A percentile compares a stretch with the other conserved stretches of the same genome.
These are phyloP conservation scores for Forbesichthys papilliferus DNA, from an alignment of 2,113 vertebrate genomes.

Conservation along the genomic window DNA sequence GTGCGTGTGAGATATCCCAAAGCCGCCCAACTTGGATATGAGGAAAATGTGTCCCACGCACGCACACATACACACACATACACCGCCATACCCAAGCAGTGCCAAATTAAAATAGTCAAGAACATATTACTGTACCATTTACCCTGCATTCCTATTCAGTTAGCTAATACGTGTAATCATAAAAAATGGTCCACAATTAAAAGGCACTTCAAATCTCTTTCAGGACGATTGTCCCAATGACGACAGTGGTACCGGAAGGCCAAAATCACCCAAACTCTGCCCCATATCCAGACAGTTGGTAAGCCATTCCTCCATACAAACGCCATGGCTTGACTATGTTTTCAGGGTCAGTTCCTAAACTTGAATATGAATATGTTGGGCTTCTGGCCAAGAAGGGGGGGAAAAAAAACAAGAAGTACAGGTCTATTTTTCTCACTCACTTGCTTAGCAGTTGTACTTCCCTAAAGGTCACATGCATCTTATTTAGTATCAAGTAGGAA, in stretches of 20 bases:
- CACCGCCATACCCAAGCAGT: background rate
- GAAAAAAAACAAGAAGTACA: slow-evolving; percentile 13
- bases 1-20: background rate
- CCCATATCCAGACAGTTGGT: slow-evolving; percentile 50
- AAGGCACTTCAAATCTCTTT: background rate
- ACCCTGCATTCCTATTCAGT: background rate
- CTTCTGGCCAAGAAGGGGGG: background rate
- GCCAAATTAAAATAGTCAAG: background rate
- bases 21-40: background rate
- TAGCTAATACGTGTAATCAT: no score
- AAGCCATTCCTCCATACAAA: slow-evolving; percentile 5
- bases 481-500: background rate
- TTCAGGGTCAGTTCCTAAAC: background rate
- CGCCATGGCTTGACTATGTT: background rate
- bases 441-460: slow-evolving; percentile 32
- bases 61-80: background rate
- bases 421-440: background rate
- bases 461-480: slow-evolving; percentile 2
- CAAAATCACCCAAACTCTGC: slow-evolving; percentile 35
- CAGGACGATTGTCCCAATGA: slow-evolving; percentile 52
- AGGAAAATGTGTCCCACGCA: background rate
- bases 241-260: background rate
- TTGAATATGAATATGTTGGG: slow-evolving; percentile 12
- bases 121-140: background rate
- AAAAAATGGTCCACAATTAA: no score